Base-by-base conservation (phyloP, 2,797 vertebrate species). In the Malacoctenus gilli region DNA sequence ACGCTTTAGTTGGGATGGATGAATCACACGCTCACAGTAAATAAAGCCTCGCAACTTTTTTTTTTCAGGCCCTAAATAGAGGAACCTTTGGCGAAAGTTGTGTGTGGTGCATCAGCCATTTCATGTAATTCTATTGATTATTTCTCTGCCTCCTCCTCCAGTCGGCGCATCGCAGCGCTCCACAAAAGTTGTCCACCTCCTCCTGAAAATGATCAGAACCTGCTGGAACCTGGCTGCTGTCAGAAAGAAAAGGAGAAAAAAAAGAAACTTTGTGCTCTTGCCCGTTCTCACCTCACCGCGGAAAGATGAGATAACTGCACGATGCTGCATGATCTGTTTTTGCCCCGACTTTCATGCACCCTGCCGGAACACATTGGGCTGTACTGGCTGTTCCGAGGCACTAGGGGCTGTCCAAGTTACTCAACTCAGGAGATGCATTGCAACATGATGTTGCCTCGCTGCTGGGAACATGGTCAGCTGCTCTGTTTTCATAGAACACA, bases 101-200 rank as follows among this genome's bases (percentile, higher is more conserved):
- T 59, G 25, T 64, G 50, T 62, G 57, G 48, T 34, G 47, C 36
- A 36, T 30, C 36, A 10, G 61, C 59, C 50, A 23, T 79, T 68
- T 81, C 46, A 61, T 75, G 52, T 70, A 46, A 58, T 71, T 72
- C 64, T 75, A 82, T 79, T 68, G 75, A 75, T 84, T 77, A 57
- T 74, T 80, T 68, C 44, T 72, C 59, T 72, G 60, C 70, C 70
- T 49, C 69, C 70, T 49, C 69, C 72, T 63, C 46, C 8, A 3
- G 55, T 53, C 2, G 3, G 56, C 59, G 54, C 46, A 48, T 59
- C 25, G 5, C 32, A 39, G 34, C 25, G 40, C 18, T 66, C 38
- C 40, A 51, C 47, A 43, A 51, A 65, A 47, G 53, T 35, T 71
- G 38, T 59, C 44, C 75, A 71, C 65, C 72, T 67, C 62, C 68